These are phyloP conservation scores for Micromussa lordhowensis DNA, from an alignment of 92 coral and sea anemone species.

Conservation along the genomic window DNA sequence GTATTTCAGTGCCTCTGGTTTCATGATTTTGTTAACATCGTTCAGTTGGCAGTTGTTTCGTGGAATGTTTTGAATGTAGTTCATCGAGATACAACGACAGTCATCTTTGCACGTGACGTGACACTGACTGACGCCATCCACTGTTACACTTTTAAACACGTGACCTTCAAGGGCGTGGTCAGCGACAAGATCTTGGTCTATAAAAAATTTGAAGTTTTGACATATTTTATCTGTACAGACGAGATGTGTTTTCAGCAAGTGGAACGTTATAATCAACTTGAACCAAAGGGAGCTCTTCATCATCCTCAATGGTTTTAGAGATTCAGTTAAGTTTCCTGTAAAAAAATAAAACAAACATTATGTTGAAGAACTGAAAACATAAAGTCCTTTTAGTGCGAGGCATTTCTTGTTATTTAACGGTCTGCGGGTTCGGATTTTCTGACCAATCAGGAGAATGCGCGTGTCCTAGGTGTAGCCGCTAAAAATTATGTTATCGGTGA, in stretches of 20 bases:
- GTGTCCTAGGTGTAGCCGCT: too few relatives aligned
- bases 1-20: neutral
- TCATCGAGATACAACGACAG: slow-evolving; percentile 19
- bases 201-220: neutral
- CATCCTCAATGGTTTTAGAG: too few relatives aligned
- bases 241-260: neutral
- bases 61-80: neutral
- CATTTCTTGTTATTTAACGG: too few relatives aligned
- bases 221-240: neutral
- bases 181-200: neutral
- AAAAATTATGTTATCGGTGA: too few relatives aligned
- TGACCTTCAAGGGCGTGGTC: slow-evolving; percentile 18
- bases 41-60: neutral
- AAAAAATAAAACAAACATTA: too few relatives aligned
- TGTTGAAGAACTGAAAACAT: too few relatives aligned
- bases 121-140: neutral
- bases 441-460: too few relatives aligned
- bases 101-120: slow-evolving; percentile 2
- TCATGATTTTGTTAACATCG: slow-evolving; percentile 7
- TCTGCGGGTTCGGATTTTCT: too few relatives aligned
- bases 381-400: too few relatives aligned
- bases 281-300: neutral
- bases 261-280: neutral
- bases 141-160: neutral
- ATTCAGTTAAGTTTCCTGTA: neutral